Evolutionary conservation across 2,888 invertebrate species (phyloP), one percentile per base, ranked within the genome.

Genomic region (Sicus ferrugineus): DNA sequence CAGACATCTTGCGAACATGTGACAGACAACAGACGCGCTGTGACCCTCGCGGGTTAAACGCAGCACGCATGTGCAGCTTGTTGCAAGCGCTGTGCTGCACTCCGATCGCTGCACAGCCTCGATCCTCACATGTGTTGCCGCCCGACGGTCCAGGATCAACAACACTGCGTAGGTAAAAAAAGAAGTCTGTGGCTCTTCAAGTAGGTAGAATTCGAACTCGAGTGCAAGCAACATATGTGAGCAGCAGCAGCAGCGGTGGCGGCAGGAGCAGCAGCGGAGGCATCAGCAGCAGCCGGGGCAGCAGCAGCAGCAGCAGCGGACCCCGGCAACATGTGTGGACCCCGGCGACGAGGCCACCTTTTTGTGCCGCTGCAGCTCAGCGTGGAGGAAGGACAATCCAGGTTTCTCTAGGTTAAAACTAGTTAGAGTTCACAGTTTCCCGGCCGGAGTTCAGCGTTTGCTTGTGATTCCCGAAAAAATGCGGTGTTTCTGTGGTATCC

Each of bases 1-100:
- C 28, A 30, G 76, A 80, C 83, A 83, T 77, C 78, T 83, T 83
- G 83, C 78, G 73, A 78, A 81, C 83, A 83, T 81, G 79, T 83
- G 83, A 81, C 65, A 70, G 74, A 70, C 80, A 78, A 80, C 78
- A 67, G 72, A 56, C 34, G 64, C n/a, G 46, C n/a, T 28, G 54
- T 28, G 54, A 54, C 28, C 14, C 26, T 3, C 23, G 14, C 4
- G 7, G 2, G 11, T 11, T 16, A 14, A 23, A 54, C 54, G 54
- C 23, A n/a, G 4, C 19, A 56, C 26, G 31, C 28, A 62, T 58
- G 26, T 54, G 62, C 62, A 52, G 61, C 52, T 38, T 61, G 34
- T 19, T 34, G 65, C 54, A 66, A 9, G 64, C 50, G 64, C 48
- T 42, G 61, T 11, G 54, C 21, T 34, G 59, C 73, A 72, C 72